A percentile compares a stretch with the other conserved stretches of the same genome.
Conservation (phyloP, 2,113 vertebrate genomes). For the Pterocles gutturalis region DNA sequence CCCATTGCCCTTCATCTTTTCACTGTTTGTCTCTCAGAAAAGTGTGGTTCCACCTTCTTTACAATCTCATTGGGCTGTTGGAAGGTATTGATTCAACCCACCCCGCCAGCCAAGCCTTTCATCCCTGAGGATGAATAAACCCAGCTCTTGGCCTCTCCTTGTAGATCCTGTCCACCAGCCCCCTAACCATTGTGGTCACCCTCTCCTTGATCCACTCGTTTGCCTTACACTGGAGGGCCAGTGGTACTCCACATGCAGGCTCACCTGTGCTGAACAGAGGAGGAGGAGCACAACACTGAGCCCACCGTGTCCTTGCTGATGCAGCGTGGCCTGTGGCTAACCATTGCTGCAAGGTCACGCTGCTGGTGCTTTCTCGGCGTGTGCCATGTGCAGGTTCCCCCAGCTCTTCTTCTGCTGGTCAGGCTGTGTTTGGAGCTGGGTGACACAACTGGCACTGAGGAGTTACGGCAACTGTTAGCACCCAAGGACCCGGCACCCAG, state of each 20-base stretch:
- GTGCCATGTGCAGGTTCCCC: background rate
- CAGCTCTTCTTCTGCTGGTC: background rate
- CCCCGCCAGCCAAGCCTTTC: background rate
- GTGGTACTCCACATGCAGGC: background rate
- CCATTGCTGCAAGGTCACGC: fast-evolving
- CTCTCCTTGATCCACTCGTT: background rate
- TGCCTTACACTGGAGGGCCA: background rate
- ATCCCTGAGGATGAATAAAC: background rate
- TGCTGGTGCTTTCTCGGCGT: background rate
- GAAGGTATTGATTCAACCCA: background rate
- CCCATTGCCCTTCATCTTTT: background rate
- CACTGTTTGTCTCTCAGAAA: background rate
- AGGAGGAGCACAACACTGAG: background rate
- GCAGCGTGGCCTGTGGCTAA: background rate
- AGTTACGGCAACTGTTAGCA: background rate
- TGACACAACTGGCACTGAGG: background rate
- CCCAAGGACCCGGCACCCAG: background rate
- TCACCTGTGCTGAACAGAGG: background rate
- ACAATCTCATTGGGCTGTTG: background rate
- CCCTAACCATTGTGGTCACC: background rate
- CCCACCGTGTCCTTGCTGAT: background rate
- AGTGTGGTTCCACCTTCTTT: background rate
- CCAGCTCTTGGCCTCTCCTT: background rate
- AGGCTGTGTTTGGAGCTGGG: background rate
- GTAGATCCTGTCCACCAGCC: background rate